phyloP scores from a whole-genome alignment of 2,113 vertebrate species.

The Takifugu bimaculatus region DNA sequence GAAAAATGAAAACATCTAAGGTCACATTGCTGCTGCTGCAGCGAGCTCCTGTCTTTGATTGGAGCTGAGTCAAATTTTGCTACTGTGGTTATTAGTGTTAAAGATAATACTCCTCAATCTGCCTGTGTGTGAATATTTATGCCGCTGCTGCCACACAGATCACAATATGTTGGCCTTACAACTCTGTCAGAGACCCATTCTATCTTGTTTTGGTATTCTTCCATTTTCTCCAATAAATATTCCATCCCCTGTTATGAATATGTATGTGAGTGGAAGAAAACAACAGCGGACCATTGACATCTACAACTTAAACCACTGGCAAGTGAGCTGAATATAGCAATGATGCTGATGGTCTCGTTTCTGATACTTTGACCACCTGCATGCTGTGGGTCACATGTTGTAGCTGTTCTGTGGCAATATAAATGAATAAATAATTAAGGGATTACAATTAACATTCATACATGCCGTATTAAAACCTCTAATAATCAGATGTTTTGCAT shows the following conservation, averaged over 20 bases:
- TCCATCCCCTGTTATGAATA: slow-evolving; percentile 59
- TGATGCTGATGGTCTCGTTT: background rate
- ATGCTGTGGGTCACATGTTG: too few species aligned
- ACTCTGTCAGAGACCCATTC: slow-evolving; percentile 26
- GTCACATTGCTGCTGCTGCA: slow-evolving; percentile 40
- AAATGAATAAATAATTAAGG: too few species aligned
- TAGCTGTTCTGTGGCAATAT: too few species aligned
- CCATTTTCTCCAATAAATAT: slow-evolving; percentile 34
- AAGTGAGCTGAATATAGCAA: background rate
- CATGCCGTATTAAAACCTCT: too few species aligned
- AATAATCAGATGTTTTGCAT: too few species aligned
- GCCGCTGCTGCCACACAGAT: slow-evolving; percentile 1
- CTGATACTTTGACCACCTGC: too few species aligned
- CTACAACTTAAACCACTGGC: slow-evolving; percentile 2
- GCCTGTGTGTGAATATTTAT: slow-evolving; percentile 8
- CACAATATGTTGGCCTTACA: slow-evolving; percentile 8
- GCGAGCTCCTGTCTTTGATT: slow-evolving; percentile 46
- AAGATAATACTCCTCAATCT: slow-evolving; percentile 15
- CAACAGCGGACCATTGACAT: slow-evolving; percentile 34
- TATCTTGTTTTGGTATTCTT: slow-evolving; percentile 31
- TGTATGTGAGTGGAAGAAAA: slow-evolving; percentile 49
- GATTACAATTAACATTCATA: background rate
- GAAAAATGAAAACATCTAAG: slow-evolving; percentile 56
- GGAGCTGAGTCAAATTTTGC: slow-evolving; percentile 43
- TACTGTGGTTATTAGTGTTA: slow-evolving; percentile 40